A percentile compares a stretch with the other conserved stretches of the same genome.
Evolutionary conservation across 2,797 vertebrate genomes (phyloP).

Genomic region (Phataginus tetradactyla): DNA sequence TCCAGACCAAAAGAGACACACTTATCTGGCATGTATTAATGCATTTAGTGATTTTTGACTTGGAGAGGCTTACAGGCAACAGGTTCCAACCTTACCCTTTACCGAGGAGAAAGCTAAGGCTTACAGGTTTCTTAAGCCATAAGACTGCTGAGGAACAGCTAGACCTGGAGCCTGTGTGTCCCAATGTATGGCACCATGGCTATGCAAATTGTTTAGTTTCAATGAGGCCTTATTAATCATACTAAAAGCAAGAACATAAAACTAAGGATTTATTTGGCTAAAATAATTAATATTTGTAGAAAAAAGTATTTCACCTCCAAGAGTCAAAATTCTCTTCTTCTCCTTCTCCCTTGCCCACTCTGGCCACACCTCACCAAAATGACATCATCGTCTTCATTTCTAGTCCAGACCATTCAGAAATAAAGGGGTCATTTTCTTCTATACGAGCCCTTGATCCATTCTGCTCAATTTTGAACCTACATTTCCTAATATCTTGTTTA

Average conservation of each 20-base stretch:
- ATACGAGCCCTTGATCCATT: background rate
- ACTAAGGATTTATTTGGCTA: background rate
- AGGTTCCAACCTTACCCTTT: background rate
- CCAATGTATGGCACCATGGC: accelerated
- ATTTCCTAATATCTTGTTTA: background rate
- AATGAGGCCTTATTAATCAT: background rate
- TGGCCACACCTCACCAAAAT: background rate
- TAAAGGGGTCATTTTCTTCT: background rate
- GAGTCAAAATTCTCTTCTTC: background rate
- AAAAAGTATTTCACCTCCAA: background rate
- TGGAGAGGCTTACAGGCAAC: background rate
- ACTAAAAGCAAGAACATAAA: background rate
- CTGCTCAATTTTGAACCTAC: background rate
- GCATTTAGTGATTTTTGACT: background rate
- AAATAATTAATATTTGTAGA: background rate
- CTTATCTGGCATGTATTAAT: too few species aligned
- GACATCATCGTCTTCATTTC: background rate
- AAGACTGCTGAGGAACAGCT: background rate
- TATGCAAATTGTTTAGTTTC: background rate
- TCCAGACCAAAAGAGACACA: background rate
- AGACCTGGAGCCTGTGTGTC: accelerated
- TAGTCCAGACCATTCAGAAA: background rate
- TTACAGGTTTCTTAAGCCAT: too few species aligned
- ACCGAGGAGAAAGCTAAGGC: background rate
- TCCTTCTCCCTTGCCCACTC: background rate